phyloP scores from a whole-genome alignment of 2,888 invertebrate genomes.

The Drosophila emarginata region DNA sequence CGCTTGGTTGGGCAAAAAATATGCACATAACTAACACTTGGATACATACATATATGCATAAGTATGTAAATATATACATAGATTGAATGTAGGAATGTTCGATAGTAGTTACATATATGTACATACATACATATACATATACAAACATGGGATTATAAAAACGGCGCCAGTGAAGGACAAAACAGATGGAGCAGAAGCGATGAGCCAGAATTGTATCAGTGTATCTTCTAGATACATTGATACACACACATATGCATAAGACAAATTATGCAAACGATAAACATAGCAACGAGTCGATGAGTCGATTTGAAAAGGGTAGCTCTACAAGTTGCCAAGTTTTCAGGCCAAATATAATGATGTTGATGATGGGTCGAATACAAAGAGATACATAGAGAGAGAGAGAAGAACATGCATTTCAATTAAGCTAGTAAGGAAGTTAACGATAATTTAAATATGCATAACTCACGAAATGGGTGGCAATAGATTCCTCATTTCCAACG shows the following conservation, averaged over 20 bases:
- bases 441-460: constrained; percentile 7
- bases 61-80: constrained; percentile 27
- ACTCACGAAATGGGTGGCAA: constrained; percentile 14
- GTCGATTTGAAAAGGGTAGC: constrained; percentile 7
- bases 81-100: constrained; percentile 30
- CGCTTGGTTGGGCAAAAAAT: constrained; percentile 45
- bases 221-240: constrained; percentile 34
- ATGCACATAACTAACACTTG: constrained; percentile 73
- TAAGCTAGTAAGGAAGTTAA: neutral
- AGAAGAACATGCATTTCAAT: neutral
- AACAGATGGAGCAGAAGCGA: neutral
- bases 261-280: constrained; percentile 65
- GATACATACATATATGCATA: constrained; percentile 31
- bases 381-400: neutral
- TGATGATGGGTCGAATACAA: neutral
- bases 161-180: constrained; percentile 37
- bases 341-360: neutral
- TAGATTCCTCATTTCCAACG: neutral
- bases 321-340: neutral
- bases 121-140: neutral
- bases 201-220: constrained; percentile 32
- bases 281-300: neutral
- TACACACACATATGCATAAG: constrained; percentile 50
- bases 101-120: constrained; percentile 8
- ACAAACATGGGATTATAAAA: constrained; percentile 58